phyloP scores from a whole-genome alignment of 2,797 vertebrate species.

The Acrocephalus scirpaceus region DNA sequence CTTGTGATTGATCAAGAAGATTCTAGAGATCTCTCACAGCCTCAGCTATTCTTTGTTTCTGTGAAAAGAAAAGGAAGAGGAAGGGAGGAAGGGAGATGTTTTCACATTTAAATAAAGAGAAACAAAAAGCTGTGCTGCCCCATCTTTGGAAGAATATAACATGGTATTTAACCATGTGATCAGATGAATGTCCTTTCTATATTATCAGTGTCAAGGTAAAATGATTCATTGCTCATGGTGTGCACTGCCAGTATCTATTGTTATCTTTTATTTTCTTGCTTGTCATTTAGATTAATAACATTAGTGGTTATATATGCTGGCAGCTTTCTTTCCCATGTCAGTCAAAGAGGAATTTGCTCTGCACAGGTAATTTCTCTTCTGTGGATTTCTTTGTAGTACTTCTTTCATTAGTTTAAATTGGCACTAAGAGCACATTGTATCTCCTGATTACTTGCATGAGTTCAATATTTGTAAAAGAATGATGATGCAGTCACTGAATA shows the following conservation, averaged over 20 bases:
- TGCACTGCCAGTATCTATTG: slow-evolving; percentile 50
- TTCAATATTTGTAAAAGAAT: slow-evolving; percentile 25
- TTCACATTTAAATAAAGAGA: neutral
- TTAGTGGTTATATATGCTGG: slow-evolving; percentile 31
- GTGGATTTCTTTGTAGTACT: slow-evolving; percentile 36
- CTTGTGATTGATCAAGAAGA: neutral
- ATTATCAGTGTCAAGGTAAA: slow-evolving; percentile 57
- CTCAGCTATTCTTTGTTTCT: neutral
- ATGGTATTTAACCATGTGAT: neutral
- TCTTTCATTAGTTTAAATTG: slow-evolving; percentile 48
- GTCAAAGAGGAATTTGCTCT: slow-evolving; percentile 34
- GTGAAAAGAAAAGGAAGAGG: neutral
- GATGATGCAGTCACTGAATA: neutral
- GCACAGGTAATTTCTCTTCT: slow-evolving; percentile 59
- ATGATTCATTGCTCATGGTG: slow-evolving; percentile 58
- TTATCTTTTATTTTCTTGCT: slow-evolving; percentile 46
- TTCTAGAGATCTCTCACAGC: neutral
- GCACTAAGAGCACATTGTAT: neutral
- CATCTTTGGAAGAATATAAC: neutral
- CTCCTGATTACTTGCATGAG: neutral
- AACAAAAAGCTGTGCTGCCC: neutral
- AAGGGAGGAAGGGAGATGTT: neutral
- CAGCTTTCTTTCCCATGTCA: slow-evolving; percentile 35
- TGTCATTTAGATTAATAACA: slow-evolving; percentile 73
- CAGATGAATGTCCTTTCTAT: slow-evolving; percentile 54